Evolutionary conservation across 2,888 invertebrate genomes (phyloP), one percentile per base, ranked within the genome.

Genomic region (Lithophane semibrunnea): DNA sequence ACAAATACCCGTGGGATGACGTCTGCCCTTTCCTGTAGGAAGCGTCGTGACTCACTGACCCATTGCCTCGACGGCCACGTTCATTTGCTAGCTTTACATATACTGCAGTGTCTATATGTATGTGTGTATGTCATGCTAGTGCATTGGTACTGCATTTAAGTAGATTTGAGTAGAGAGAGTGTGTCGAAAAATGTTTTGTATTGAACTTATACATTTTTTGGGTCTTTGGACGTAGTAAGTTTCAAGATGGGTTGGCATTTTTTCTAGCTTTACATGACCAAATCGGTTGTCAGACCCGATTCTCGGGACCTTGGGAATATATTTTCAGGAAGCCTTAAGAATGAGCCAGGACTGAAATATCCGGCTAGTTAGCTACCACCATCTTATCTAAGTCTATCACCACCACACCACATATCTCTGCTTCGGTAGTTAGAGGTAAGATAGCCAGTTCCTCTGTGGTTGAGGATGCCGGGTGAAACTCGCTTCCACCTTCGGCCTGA

Each of bases 11-110:
- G 84, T 86, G 86, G 86, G 88, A 87, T 89, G 90, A 88, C 90
- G 89, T 80, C 84, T 93, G 94, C 92, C 94, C 94, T 94, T 94
- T 95, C 94, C 95, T 93, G 93, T 88, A 95, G 95, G 95, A 94
- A 93, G 92, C 94, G 91, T 91, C 85, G 89, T 91, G 94, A 88
- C 95, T 94, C 91, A 94, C 91, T 95, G 94, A 95, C 95, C 96
- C 92, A 96, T 90, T 95, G 93, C 91, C 90, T 89, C 85, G 86
- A 84, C 80, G 86, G 76, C 84, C 81, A 86, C 89, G 90, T 88
- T 91, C 82, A 88, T 88, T 88, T 90, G 87, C 77, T 81, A 52
- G 49, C 80, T 84, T 85, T 86, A 54, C 58, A 21, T 85, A 79
- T 77, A 58, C 72, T 24, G 13, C 37, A 37, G 37, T 44, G 49